A percentile compares a stretch with the other conserved stretches of the same genome.
These are phyloP conservation scores for Neogobius melanostomus DNA, from an alignment of 2,113 vertebrate genomes.

Conservation along the genomic window DNA sequence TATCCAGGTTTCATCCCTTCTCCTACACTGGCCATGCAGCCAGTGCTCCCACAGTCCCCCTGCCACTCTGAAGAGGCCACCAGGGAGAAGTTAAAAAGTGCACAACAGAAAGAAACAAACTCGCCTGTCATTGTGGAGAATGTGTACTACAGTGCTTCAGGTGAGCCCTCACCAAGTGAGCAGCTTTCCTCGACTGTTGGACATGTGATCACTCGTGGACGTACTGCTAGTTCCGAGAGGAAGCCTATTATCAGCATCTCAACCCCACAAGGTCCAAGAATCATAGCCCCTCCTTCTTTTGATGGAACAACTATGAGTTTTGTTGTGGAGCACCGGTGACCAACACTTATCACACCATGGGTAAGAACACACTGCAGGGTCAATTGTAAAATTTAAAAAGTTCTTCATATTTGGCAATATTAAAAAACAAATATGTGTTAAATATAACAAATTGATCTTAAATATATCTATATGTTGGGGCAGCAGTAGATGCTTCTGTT, in stretches of 20 bases:
- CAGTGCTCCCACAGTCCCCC: constrained; percentile 45
- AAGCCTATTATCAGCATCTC: constrained; percentile 93
- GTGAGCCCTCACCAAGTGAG: constrained; percentile 55
- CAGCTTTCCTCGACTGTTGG: constrained; percentile 50
- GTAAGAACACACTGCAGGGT: constrained; percentile 43
- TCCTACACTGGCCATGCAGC: constrained; percentile 68
- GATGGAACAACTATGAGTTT: constrained; percentile 98
- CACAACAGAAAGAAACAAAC: constrained; percentile 34
- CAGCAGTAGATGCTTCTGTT: too few species aligned
- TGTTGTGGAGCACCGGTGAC: constrained; percentile 94
- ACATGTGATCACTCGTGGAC: constrained; percentile 55
- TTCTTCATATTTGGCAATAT: too few species aligned
- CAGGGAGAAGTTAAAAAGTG: constrained; percentile 35
- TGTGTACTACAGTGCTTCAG: constrained; percentile 82
- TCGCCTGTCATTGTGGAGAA: constrained; percentile 64
- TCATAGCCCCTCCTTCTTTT: constrained; percentile 92
- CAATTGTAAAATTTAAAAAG: too few species aligned
- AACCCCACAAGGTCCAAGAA: constrained; percentile 88
- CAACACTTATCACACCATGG: constrained; percentile 37
- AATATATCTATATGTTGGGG: too few species aligned
- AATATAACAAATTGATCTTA: too few species aligned
- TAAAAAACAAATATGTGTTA: too few species aligned
- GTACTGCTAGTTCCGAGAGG: constrained; percentile 59
- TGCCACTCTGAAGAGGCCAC: constrained; percentile 58
- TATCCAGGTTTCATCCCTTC: constrained; percentile 86